These are phyloP conservation scores for Mormyrus lacerda DNA, from an alignment of 2,113 vertebrate species.

Conservation along the genomic window DNA sequence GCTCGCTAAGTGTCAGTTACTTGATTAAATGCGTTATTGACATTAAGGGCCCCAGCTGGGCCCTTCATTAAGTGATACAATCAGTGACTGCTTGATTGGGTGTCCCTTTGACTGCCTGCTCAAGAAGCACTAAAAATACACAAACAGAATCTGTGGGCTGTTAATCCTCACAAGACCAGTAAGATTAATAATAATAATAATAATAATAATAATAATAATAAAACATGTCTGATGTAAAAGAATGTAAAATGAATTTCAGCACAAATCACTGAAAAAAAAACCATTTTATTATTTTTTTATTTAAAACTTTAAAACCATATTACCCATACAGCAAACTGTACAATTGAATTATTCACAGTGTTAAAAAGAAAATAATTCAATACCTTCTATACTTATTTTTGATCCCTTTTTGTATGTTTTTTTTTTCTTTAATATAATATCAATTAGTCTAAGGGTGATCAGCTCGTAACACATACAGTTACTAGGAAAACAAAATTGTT, in stretches of 20 bases:
- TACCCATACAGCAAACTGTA: constrained; percentile 99
- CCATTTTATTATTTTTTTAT: constrained; percentile 68
- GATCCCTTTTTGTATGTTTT: constrained; percentile 43
- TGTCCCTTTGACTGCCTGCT: constrained; percentile 2
- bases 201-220: background rate
- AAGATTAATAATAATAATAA: background rate
- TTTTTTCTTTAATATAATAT: constrained; percentile 62
- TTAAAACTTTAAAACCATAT: constrained; percentile 96
- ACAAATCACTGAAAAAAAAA: constrained; percentile 29
- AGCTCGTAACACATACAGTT: constrained; percentile 85
- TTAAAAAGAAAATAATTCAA: constrained; percentile 92
- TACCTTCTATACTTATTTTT: constrained; percentile 60
- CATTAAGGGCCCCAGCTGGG: background rate
- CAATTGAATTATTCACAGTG: constrained; percentile 98
- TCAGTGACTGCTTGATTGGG: background rate
- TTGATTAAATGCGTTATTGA: background rate
- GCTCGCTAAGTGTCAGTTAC: background rate
- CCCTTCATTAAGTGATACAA: constrained; percentile 7
- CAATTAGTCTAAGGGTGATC: constrained; percentile 76
- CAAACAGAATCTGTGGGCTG: background rate
- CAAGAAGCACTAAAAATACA: background rate
- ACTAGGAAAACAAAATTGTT: constrained; percentile 92
- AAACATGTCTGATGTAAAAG: background rate
- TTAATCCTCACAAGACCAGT: background rate
- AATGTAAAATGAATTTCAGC: background rate